A percentile compares a stretch with the other conserved stretches of the same genome.
phyloP scores from a whole-genome alignment of 2,888 invertebrate species.

The Margaritifera margaritifera region DNA sequence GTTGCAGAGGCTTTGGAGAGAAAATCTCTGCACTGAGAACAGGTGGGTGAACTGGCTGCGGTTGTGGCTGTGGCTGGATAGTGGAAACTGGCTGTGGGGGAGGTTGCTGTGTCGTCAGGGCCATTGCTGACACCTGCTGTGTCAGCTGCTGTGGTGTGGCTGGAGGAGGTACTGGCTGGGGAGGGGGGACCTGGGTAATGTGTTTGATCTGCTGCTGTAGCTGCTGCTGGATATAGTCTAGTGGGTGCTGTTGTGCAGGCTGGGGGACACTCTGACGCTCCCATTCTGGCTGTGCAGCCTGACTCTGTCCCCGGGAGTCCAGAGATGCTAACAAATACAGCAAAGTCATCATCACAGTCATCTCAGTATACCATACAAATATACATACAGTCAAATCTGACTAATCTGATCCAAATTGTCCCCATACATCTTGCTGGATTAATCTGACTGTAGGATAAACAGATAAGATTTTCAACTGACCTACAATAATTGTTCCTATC shows the following conservation, averaged over 20 bases:
- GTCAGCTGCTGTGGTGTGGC: slow-evolving; percentile 14
- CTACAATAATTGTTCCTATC: too few relatives aligned
- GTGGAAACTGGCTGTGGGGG: slow-evolving; percentile 6
- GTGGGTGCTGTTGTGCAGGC: slow-evolving; percentile 56
- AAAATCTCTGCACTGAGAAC: background rate
- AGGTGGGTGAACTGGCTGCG: slow-evolving; percentile 4
- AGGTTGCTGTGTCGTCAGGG: slow-evolving; percentile 17
- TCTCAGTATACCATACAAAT: too few relatives aligned
- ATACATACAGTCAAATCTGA: too few relatives aligned
- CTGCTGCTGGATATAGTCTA: slow-evolving; percentile 61
- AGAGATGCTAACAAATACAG: slow-evolving; percentile 1
- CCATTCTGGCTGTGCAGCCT: slow-evolving; percentile 22
- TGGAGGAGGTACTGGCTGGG: slow-evolving; percentile 18
- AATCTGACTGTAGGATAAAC: too few relatives aligned
- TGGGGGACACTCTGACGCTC: slow-evolving; percentile 21
- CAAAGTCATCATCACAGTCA: too few relatives aligned
- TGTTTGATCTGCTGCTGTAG: slow-evolving; percentile 37
- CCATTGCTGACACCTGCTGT: slow-evolving; percentile 8
- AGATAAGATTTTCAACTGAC: too few relatives aligned
- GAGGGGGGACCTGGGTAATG: slow-evolving; percentile 18
- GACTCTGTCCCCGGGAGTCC: slow-evolving; percentile 5
- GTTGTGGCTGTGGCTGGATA: background rate
- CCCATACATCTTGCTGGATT: too few relatives aligned
- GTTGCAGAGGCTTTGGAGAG: slow-evolving; percentile 1
- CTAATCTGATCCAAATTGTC: too few relatives aligned